These are phyloP conservation scores for Columba guinea DNA, from an alignment of 2,797 vertebrate species.

Conservation along the genomic window DNA sequence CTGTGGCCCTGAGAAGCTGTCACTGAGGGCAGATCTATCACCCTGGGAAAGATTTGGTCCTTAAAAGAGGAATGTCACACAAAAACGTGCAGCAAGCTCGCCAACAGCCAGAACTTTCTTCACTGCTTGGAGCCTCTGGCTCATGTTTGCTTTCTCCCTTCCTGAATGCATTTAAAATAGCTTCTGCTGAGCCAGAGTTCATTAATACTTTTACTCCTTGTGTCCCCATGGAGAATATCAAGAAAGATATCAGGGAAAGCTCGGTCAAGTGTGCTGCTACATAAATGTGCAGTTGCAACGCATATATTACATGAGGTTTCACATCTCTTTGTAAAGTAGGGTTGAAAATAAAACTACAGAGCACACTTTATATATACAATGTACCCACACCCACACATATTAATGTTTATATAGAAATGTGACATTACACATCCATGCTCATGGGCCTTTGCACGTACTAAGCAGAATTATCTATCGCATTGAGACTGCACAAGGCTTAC, in stretches of 20 bases:
- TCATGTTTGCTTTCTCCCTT: background rate
- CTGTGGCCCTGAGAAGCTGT: background rate
- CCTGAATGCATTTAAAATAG: background rate
- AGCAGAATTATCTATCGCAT: background rate
- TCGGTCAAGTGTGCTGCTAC: background rate
- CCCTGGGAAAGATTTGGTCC: background rate
- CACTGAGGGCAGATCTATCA: background rate
- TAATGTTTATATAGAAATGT: background rate
- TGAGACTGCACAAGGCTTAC: background rate
- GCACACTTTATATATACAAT: background rate
- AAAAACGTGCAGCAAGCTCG: background rate
- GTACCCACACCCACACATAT: background rate
- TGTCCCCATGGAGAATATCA: background rate
- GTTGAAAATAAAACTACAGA: background rate
- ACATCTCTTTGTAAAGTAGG: background rate
- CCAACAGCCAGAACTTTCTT: background rate
- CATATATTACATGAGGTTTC: background rate
- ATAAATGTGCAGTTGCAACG: background rate
- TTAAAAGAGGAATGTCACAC: background rate
- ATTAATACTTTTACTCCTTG: background rate
- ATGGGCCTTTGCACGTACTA: rapidly evolving
- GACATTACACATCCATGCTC: background rate
- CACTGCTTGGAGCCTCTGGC: background rate
- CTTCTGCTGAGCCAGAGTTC: background rate
- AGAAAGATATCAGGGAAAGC: background rate